phyloP scores from a whole-genome alignment of 2,797 vertebrate genomes.

The Gymnothorax reevesii region DNA sequence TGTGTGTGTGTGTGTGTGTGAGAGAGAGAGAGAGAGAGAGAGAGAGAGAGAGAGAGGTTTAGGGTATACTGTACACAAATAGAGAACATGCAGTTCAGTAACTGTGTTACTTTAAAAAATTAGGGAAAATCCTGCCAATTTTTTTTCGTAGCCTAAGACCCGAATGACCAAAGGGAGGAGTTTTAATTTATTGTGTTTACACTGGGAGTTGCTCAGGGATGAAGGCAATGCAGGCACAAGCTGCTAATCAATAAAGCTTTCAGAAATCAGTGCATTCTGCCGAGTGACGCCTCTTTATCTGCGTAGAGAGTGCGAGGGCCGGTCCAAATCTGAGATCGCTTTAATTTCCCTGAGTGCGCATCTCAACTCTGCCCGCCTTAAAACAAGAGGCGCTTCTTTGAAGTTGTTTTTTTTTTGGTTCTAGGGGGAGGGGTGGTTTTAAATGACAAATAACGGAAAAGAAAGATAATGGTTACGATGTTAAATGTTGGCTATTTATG shows the following conservation, averaged over 20 bases:
- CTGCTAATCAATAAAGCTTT: background rate
- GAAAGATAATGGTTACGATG: background rate
- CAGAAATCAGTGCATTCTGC: constrained; percentile 7
- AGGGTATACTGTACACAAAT: background rate
- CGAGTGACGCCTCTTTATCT: background rate
- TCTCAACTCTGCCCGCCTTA: background rate
- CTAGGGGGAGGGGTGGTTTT: background rate
- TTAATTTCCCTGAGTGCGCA: constrained; percentile 11
- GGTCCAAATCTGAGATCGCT: background rate
- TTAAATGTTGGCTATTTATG: background rate
- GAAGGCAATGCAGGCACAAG: background rate
- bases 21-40: too few relatives aligned
- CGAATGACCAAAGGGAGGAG: background rate
- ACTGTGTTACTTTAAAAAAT: constrained; percentile 4
- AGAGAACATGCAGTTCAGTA: background rate
- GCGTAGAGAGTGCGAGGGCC: background rate
- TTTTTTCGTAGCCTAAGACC: background rate
- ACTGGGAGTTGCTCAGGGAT: background rate
- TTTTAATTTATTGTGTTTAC: background rate
- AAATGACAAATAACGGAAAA: background rate
- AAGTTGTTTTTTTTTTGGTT: background rate
- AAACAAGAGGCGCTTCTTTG: background rate
- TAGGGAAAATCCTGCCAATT: background rate
- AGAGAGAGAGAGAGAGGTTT: background rate
- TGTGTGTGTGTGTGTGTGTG: too few relatives aligned